Conservation (phyloP, 1,140 invertebrate species). For the Microplitis mediator region DNA sequence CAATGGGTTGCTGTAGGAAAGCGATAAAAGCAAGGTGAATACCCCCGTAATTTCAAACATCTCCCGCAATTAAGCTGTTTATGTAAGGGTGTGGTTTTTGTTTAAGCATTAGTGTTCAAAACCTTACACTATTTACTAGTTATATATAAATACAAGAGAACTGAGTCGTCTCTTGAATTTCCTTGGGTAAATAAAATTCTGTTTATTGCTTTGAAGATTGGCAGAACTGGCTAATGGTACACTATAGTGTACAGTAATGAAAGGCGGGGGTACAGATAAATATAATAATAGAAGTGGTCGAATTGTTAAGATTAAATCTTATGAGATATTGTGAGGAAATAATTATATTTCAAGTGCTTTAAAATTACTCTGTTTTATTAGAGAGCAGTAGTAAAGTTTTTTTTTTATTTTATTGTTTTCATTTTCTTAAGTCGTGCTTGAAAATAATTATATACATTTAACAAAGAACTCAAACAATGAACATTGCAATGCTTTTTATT, state of each 20-base stretch:
- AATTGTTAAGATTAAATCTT: background rate
- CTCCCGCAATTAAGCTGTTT: slow-evolving; percentile 58
- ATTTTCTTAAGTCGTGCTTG: too few relatives aligned
- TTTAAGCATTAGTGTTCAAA: background rate
- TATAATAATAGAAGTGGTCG: background rate
- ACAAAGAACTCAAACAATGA: too few relatives aligned
- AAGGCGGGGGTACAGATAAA: background rate
- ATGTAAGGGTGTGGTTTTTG: slow-evolving; percentile 55
- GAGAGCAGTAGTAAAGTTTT: background rate
- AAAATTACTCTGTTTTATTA: background rate
- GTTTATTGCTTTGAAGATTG: slow-evolving; percentile 45
- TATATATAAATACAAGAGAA: background rate
- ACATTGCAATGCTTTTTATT: too few relatives aligned
- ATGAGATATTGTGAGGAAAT: slow-evolving; percentile 8
- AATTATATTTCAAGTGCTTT: background rate
- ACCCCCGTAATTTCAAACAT: slow-evolving; percentile 35
- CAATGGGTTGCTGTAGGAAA: slow-evolving; percentile 28
- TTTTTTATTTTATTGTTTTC: background rate
- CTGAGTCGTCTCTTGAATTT: slow-evolving; percentile 14
- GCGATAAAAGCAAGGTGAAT: slow-evolving; percentile 47
- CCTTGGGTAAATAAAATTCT: slow-evolving; percentile 42
- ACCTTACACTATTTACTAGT: background rate
- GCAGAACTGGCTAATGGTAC: slow-evolving; percentile 29
- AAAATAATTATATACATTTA: too few relatives aligned
- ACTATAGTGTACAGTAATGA: background rate